A percentile compares a stretch with the other conserved stretches of the same genome.
Conservation (phyloP, 2,113 vertebrate species). For the Capreolus pygargus region DNA sequence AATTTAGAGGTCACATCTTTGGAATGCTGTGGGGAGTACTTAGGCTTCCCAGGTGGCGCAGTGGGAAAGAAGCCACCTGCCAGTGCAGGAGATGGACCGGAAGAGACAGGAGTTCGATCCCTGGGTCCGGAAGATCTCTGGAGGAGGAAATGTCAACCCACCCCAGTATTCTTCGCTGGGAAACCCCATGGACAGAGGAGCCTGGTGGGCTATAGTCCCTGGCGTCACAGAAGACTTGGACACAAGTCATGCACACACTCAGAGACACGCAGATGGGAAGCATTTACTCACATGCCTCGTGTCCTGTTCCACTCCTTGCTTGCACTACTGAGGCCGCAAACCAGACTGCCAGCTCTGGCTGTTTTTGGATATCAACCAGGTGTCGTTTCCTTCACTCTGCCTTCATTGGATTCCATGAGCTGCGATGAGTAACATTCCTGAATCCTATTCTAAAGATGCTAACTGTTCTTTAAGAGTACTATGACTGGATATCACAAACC, state of each 20-base stretch:
- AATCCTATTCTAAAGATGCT: constrained; percentile 52
- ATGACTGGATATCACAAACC: constrained; percentile 49
- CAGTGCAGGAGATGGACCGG: background rate
- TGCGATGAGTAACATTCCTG: constrained; percentile 52
- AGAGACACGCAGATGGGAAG: background rate
- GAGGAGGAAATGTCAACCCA: background rate
- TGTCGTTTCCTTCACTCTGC: background rate
- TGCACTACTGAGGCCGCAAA: background rate
- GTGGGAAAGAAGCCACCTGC: background rate
- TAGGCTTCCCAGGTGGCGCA: background rate
- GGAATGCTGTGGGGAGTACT: background rate
- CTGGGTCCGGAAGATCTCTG: background rate
- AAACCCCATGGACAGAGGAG: background rate
- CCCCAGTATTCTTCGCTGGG: background rate
- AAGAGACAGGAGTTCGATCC: background rate
- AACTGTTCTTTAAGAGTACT: constrained; percentile 44
- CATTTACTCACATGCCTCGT: background rate
- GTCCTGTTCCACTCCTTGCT: background rate
- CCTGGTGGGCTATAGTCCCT: background rate
- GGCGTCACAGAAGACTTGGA: background rate
- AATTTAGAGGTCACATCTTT: background rate
- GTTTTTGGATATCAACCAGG: background rate
- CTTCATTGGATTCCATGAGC: constrained; percentile 48
- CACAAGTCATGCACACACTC: background rate
- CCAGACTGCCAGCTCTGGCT: background rate